phyloP scores from a whole-genome alignment of 92 coral and sea anemone species.

The Zoanthus solanderi region DNA sequence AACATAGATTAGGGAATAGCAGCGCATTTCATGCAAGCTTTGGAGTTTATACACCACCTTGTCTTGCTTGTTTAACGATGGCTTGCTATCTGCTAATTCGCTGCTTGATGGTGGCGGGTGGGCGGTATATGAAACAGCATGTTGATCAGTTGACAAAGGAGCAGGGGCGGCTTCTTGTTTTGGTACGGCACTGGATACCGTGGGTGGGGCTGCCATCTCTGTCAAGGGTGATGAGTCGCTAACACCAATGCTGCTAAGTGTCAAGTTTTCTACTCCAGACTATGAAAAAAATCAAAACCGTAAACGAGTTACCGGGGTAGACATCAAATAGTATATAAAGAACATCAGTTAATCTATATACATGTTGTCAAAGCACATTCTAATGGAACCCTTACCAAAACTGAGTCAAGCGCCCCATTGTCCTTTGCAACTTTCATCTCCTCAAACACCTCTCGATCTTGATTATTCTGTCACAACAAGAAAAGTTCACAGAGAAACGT shows the following conservation, averaged over 20 bases:
- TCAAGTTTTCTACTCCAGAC: slow-evolving; percentile 80
- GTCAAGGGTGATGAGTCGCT: slow-evolving; percentile 26
- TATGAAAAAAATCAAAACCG: slow-evolving; percentile 3
- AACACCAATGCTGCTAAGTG: slow-evolving; percentile 50
- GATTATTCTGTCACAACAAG: slow-evolving; percentile 67
- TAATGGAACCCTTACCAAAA: slow-evolving; percentile 67
- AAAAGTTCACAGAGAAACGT: not conserved
- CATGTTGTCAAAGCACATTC: not conserved
- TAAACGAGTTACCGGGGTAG: no score
- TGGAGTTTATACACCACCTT: slow-evolving; percentile 54
- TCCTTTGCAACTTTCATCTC: slow-evolving; percentile 88
- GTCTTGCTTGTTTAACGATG: slow-evolving; percentile 51
- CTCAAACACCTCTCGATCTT: slow-evolving; percentile 90
- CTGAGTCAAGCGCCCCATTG: slow-evolving; percentile 78
- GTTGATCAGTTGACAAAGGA: slow-evolving; percentile 36
- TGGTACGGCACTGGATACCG: slow-evolving; percentile 50
- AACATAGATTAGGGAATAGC: not conserved
- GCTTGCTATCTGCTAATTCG: slow-evolving; percentile 41
- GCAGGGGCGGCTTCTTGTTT: slow-evolving; percentile 63
- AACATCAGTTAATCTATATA: not conserved
- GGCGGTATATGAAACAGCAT: not conserved
- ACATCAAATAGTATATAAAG: not conserved
- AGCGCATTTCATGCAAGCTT: not conserved
- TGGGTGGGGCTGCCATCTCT: slow-evolving; percentile 49
- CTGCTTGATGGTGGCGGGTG: slow-evolving; percentile 31